These are phyloP conservation scores for Leptatherina wallacei DNA, from an alignment of 2,797 vertebrate species.

Conservation along the genomic window DNA sequence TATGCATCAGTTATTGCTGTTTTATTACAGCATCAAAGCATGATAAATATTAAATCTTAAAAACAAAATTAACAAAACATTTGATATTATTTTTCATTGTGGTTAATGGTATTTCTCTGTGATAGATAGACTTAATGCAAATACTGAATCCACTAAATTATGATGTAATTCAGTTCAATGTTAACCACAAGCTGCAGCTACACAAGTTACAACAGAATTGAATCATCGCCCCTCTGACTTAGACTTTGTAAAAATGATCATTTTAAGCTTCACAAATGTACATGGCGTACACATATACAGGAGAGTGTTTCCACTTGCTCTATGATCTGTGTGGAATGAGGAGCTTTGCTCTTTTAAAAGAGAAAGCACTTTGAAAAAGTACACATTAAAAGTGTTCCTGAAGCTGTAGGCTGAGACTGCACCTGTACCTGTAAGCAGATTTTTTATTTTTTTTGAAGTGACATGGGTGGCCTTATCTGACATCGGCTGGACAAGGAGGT, in stretches of 20 bases:
- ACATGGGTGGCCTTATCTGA: too few species aligned
- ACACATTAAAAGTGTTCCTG: conserved; percentile 1
- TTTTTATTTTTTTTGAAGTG: too few species aligned
- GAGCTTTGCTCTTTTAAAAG: conserved; percentile 5
- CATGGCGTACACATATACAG: conserved; percentile 13
- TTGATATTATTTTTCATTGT: neutral
- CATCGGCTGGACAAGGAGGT: too few species aligned
- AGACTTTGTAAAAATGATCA: conserved; percentile 9
- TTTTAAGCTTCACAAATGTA: conserved; percentile 17
- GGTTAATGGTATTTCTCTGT: conserved; percentile 7
- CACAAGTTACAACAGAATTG: conserved; percentile 37
- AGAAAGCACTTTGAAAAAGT: conserved; percentile 1
- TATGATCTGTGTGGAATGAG: conserved; percentile 14
- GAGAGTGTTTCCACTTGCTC: conserved; percentile 12
- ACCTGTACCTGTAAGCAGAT: too few species aligned
- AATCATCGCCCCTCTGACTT: conserved; percentile 30
- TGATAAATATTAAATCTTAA: conserved; percentile 10
- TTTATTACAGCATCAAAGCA: conserved; percentile 29
- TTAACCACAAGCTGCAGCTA: conserved; percentile 15
- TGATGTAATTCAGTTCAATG: conserved; percentile 35
- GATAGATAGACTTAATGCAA: conserved; percentile 11
- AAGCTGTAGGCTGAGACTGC: neutral
- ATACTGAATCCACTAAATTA: neutral
- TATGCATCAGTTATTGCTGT: conserved; percentile 14
- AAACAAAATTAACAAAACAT: neutral